Percentiles rank a stretch among this genome's conserved stretches.
Evolutionary conservation across 2,113 vertebrate genomes (phyloP).

Genomic region (Brachypodius melanocephalos): DNA sequence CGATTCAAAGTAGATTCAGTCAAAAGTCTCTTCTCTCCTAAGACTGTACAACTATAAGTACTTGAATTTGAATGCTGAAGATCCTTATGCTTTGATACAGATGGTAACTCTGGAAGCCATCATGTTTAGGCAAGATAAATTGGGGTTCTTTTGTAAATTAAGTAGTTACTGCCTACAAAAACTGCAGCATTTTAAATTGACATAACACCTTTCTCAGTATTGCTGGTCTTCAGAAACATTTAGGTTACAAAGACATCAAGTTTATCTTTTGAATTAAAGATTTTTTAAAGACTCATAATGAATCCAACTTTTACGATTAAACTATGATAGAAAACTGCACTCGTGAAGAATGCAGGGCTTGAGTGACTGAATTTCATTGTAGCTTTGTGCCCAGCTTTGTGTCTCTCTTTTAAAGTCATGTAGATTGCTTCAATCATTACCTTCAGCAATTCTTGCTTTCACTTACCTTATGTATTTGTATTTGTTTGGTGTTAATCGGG

Average conservation of each 20-base stretch:
- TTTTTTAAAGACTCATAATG: background rate
- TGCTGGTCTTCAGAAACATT: background rate
- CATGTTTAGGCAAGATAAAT: background rate
- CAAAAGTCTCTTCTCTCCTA: background rate
- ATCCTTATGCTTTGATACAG: background rate
- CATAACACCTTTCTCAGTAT: background rate
- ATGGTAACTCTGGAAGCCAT: background rate
- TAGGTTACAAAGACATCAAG: background rate
- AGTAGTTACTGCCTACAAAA: background rate
- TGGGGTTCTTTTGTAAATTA: background rate
- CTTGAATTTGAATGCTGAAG: background rate
- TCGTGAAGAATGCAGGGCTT: background rate
- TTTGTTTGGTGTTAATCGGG: background rate
- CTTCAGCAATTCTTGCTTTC: background rate
- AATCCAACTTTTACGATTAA: background rate
- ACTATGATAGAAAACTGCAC: background rate
- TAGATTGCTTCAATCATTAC: background rate
- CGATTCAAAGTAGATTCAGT: background rate
- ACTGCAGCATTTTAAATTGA: background rate
- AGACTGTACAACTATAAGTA: background rate
- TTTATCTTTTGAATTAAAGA: background rate
- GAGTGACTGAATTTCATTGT: background rate
- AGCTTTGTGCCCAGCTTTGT: background rate
- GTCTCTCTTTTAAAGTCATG: background rate
- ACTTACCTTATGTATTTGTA: slow-evolving; percentile 26